Base-by-base conservation (phyloP, 2,797 vertebrate species). In the Caiman crocodilus region DNA sequence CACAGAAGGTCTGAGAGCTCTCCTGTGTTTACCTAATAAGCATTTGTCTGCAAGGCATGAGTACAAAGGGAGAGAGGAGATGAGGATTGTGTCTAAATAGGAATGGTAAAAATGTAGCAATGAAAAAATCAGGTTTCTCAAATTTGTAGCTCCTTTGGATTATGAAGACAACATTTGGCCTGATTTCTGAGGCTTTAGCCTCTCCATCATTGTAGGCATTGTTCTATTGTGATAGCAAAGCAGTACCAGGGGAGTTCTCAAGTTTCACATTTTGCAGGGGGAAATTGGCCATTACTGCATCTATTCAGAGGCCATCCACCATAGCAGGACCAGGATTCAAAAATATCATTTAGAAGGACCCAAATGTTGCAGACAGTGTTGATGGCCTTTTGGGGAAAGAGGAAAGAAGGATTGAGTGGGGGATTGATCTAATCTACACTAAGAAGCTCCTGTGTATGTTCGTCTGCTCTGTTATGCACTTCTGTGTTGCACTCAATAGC, bases 81-180 rank as follows among this genome's bases (percentile, higher is more conserved):
- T 42, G 79, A 92, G 77, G 56, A 21, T 78, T 83, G 67, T 23
- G 84, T 94, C 13, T 0, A 58, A 84, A 80, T 3, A 89, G 93
- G 89, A 92, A 94, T 93, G 89, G 93, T 18, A 91, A 90, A 94
- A 96, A 94, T 87, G 88, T 81, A 94, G 88, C 74, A 93, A 59
- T 61, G 89, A 79, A 94, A 96, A 95, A 93, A 94, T 76, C 0
- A 0, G 20, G 55, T 4, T 17, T 14, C 84, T 94, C 94, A 79
- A 94, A 82, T 5, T 65, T 82, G 84, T 57, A 57, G 85, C 57
- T 92, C 64, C 67, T 88, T 77, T 76, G 67, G 82, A 87, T 1
- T 1, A 30, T 64, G 30, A 94, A 82, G 56, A 15, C 57, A 79
- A 55, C 84, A 94, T 60, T 82, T 79, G 14, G 25, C 86, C 76